These are phyloP conservation scores for Brachypteracias leptosomus DNA, from an alignment of 2,113 vertebrate species.

Conservation along the genomic window DNA sequence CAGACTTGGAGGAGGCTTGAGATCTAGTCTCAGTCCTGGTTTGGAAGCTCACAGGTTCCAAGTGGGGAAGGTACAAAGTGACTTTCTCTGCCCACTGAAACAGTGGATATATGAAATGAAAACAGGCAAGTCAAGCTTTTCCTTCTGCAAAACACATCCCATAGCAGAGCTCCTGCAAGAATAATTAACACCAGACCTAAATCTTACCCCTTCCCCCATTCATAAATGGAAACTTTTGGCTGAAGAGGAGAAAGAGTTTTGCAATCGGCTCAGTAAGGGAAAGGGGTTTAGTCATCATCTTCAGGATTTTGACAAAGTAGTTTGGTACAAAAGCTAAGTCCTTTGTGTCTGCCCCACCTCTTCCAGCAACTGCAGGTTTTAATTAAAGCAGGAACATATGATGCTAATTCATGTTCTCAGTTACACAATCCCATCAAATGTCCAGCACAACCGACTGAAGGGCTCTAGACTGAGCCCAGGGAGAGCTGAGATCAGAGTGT, in stretches of 20 bases:
- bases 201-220: not conserved
- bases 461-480: not conserved
- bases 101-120: not conserved
- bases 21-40: not conserved
- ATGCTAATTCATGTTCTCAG: not conserved
- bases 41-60: not conserved
- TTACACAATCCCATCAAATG: not conserved
- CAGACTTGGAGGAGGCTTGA: not conserved
- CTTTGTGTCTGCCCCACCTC: not conserved
- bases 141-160: not conserved
- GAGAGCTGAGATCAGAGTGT: fast-evolving
- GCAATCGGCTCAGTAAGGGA: not conserved
- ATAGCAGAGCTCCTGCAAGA: not conserved
- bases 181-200: not conserved
- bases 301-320: not conserved
- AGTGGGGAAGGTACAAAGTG: not conserved
- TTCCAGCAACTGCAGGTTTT: not conserved
- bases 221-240: not conserved
- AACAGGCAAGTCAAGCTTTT: not conserved
- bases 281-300: not conserved
- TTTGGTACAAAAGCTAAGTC: not conserved
- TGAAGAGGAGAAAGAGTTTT: not conserved
- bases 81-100: not conserved
- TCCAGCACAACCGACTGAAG: not conserved
- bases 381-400: not conserved